A percentile compares a stretch with the other conserved stretches of the same genome.
These are phyloP conservation scores for Moxostoma hubbsi DNA, from an alignment of 2,797 vertebrate species.

Conservation along the genomic window DNA sequence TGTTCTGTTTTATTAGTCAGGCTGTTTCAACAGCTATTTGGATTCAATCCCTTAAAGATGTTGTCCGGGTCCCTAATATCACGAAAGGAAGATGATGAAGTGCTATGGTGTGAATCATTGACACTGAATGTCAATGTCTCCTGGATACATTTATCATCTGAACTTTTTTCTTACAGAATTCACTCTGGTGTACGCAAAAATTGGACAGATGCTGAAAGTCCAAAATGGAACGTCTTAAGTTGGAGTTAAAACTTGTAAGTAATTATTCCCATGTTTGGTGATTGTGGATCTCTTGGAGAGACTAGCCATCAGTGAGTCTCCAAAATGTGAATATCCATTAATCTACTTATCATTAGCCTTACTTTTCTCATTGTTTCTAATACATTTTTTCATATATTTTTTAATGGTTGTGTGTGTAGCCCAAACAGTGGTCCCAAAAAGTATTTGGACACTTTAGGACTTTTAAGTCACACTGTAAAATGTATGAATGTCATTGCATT, in stretches of 20 bases:
- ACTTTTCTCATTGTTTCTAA: too few relatives aligned
- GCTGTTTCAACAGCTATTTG: not conserved
- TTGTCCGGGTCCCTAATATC: conserved; percentile 2
- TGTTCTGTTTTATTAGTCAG: conserved; percentile 12
- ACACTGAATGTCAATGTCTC: conserved; percentile 21
- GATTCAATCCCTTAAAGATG: conserved; percentile 1
- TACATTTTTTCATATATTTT: too few relatives aligned
- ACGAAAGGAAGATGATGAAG: conserved; percentile 14
- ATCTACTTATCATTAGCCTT: not conserved
- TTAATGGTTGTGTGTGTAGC: too few relatives aligned
- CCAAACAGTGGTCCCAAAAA: too few relatives aligned
- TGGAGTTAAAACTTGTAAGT: conserved; percentile 32
- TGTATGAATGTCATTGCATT: too few relatives aligned
- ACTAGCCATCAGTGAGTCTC: not conserved
- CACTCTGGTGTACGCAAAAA: conserved; percentile 31
- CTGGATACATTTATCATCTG: conserved; percentile 32
- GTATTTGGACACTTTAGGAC: too few relatives aligned
- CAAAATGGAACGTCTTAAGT: conserved; percentile 40
- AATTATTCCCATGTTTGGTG: conserved; percentile 54
- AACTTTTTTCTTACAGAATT: conserved; percentile 28
- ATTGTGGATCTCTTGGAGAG: conserved; percentile 30
- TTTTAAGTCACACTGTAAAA: too few relatives aligned
- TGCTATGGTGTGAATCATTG: conserved; percentile 29
- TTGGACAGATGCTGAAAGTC: conserved; percentile 33
- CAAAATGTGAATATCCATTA: conserved; percentile 4